Percentiles rank a stretch among this genome's conserved stretches.
Evolutionary conservation across 2,888 invertebrate genomes (phyloP).

Genomic region (Neocrepidodera transversa): DNA sequence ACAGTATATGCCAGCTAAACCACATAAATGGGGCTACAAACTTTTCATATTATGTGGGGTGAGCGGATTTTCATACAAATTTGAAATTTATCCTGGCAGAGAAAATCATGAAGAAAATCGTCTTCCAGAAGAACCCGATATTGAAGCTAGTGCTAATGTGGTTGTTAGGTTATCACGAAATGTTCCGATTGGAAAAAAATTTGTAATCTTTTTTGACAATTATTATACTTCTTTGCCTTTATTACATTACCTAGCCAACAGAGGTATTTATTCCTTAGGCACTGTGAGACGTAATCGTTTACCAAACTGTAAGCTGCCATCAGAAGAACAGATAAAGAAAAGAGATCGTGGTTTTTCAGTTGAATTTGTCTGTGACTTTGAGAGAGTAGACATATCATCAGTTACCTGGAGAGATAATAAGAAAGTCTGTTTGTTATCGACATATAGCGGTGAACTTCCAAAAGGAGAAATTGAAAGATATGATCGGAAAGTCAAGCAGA

Average conservation of each 20-base stretch:
- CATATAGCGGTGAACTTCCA: background rate
- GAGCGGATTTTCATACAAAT: background rate
- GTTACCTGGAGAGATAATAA: slow-evolving; percentile 21
- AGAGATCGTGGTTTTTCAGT: no score
- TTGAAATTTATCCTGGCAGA: slow-evolving; percentile 1
- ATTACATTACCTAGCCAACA: background rate
- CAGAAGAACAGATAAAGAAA: slow-evolving; percentile 28
- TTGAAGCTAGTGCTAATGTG: slow-evolving; percentile 36
- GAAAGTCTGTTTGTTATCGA: background rate
- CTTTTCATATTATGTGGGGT: slow-evolving; percentile 44
- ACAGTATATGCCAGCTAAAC: slow-evolving; percentile 35
- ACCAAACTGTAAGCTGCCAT: slow-evolving; percentile 46
- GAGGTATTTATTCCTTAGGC: slow-evolving; percentile 42
- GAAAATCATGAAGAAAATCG: slow-evolving; percentile 26
- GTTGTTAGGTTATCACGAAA: slow-evolving; percentile 44
- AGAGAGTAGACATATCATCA: slow-evolving; percentile 5
- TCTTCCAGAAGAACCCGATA: slow-evolving; percentile 45
- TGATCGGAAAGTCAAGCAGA: slow-evolving; percentile 9
- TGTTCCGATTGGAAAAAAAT: background rate
- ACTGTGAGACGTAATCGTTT: slow-evolving; percentile 48
- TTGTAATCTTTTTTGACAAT: background rate
- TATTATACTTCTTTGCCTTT: background rate
- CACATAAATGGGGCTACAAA: slow-evolving; percentile 50
- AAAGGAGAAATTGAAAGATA: slow-evolving; percentile 14
- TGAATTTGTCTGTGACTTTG: background rate